Evolutionary conservation across 2,888 invertebrate species (phyloP), one percentile per base, ranked within the genome.

Genomic region (Agrochola circellaris): DNA sequence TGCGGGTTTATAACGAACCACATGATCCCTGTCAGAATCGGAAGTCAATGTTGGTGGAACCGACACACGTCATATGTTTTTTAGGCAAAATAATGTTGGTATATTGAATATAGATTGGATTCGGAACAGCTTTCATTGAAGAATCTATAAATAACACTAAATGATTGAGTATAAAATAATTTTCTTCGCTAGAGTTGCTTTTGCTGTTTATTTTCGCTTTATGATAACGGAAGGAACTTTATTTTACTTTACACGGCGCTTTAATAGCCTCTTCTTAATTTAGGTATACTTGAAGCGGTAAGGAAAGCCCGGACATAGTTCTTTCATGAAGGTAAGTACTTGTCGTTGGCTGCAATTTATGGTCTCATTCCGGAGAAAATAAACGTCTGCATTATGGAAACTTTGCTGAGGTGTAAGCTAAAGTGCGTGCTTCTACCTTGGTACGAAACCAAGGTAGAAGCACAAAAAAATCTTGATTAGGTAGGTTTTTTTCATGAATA

Each of bases 1-100:
- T 89, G 90, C 89, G 91, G 92, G 90, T 93, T 93, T 92, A 92
- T 91, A 94, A 92, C 90, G 90, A 92, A 92, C 89, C 89, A 85
- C 89, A 91, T 82, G 88, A n/a, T n/a, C n/a, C n/a, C n/a, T 85
- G 77, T 77, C 66, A 56, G 65, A 90, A 86, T 42, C 23, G 62
- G 56, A 56, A 79, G 89, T 89, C 89, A 79, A 77, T 86, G 82
- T 85, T 84, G 86, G 86, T 83, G 84, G 73, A 86, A 85, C 75
- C 81, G 87, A 87, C 84, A 83, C 87, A 80, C 81, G 82, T 90
- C 90, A 92, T 91, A 92, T 86, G 90, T 90, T 89, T 91, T 90
- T 65, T 84, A 77, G 83, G 83, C 73, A 81, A 88, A 87, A 90
- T 88, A 88, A 79, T 85, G 86, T 86, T 78, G 77, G 77, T 87